These are phyloP conservation scores for Nasonia vitripennis DNA, from an alignment of 1,140 invertebrate species.

Conservation along the genomic window DNA sequence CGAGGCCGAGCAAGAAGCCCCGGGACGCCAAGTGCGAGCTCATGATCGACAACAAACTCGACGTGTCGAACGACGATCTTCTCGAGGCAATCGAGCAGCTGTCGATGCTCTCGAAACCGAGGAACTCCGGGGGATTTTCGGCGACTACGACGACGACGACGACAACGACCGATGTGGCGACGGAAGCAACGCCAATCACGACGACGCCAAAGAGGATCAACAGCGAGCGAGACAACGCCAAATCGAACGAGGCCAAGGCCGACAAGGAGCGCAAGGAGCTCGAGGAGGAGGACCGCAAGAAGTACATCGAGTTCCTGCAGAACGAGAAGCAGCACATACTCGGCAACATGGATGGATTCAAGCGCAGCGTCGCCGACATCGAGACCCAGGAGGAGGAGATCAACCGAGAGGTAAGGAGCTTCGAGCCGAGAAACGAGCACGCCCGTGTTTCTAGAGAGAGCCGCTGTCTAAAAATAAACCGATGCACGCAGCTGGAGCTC, in stretches of 20 bases:
- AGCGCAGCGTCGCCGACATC: constrained; percentile 86
- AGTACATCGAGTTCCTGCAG: constrained; percentile 71
- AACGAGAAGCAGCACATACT: constrained; percentile 72
- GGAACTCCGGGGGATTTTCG: constrained; percentile 54
- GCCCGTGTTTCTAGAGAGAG: too few species aligned
- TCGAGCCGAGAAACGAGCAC: constrained; percentile 38
- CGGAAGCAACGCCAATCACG: background rate
- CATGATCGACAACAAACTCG: constrained; percentile 71
- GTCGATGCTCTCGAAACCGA: constrained; percentile 70
- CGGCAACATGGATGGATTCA: constrained; percentile 76
- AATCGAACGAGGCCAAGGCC: constrained; percentile 75
- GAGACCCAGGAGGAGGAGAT: constrained; percentile 90
- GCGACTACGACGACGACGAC: background rate
- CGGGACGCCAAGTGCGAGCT: background rate
- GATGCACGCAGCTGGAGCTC: constrained; percentile 82
- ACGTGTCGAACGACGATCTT: constrained; percentile 74
- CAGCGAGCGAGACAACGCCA: constrained; percentile 72
- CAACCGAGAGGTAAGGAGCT: constrained; percentile 81
- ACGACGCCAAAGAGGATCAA: constrained; percentile 70
- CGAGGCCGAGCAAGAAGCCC: constrained; percentile 2
- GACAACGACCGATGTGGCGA: background rate
- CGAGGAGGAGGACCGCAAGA: constrained; percentile 67
- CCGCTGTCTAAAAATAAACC: background rate
- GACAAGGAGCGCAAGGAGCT: constrained; percentile 60
- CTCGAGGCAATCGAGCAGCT: constrained; percentile 72